Evolutionary conservation across 2,113 vertebrate species (phyloP), one percentile per base, ranked within the genome.

Genomic region (Arizona elegans): DNA sequence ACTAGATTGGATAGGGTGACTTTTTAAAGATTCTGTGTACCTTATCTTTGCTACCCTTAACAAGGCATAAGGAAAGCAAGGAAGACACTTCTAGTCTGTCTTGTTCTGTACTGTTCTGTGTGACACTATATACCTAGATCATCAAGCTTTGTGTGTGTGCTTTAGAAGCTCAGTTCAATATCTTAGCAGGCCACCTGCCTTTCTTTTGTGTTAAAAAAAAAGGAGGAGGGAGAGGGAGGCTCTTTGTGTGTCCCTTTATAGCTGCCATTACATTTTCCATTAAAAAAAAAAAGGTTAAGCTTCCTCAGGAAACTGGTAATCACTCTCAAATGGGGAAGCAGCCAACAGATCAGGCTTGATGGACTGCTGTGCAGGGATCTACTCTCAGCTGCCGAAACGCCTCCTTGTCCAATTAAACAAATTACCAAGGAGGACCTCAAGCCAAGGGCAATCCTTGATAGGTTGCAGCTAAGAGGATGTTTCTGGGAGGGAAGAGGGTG

Each of bases 381-480:
- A 95, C 93, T 19, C 95, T 59, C 86, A 95, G 91, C 95, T 65
- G 94, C 58, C 1, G 0, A 54, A 96, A 96, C 7, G 91, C 94
- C 93, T 93, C 88, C 88, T 96, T 95, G 93, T 96, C 97, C 97
- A 94, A 96, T 97, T 96, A 96, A 94, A 95, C 95, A 96, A 97
- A 97, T 97, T 88, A 96, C 96, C 75, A 75, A 0, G 15, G 93
- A 92, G 94, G 95, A 92, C 26, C 94, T 94, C 75, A 38, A 93
- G 94, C 96, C 95, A 96, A 97, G 95, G 93, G 94, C 96, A 95
- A 94, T 93, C 56, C 93, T 96, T 54, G 88, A 59, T 55, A 95
- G 89, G 90, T 15, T 1, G 11, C 94, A 65, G 58, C 70, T 93
- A 92, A 38, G 33, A 55, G 86, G 91, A 96, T 96, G 95, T 94